Percentiles rank a stretch among this genome's conserved stretches.
Evolutionary conservation across 2,113 vertebrate genomes (phyloP).

Genomic region (Anser cygnoides): DNA sequence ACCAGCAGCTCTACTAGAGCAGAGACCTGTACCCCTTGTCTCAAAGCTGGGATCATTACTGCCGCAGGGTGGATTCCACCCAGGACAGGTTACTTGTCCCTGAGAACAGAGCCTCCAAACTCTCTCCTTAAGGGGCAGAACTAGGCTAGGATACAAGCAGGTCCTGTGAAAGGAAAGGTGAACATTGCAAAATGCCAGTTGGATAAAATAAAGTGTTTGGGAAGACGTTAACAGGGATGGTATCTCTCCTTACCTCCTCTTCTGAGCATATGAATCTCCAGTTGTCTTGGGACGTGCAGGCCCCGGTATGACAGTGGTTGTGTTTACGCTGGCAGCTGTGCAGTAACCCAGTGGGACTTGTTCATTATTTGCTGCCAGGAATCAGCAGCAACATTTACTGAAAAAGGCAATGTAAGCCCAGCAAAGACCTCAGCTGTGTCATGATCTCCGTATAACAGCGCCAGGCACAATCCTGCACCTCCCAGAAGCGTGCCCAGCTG

Average conservation of each 20-base stretch:
- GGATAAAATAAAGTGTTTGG: not conserved
- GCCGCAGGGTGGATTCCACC: not conserved
- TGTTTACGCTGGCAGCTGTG: not conserved
- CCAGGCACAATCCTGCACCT: fast-evolving
- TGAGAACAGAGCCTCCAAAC: not conserved
- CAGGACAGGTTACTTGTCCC: too few relatives aligned
- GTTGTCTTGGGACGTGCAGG: not conserved
- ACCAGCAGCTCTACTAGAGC: not conserved
- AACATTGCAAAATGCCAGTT: not conserved
- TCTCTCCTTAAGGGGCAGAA: not conserved
- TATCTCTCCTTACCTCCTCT: not conserved
- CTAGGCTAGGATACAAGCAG: not conserved
- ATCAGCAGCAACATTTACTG: not conserved
- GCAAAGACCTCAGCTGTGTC: not conserved
- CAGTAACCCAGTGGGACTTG: not conserved
- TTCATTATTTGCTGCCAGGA: not conserved
- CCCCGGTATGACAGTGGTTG: not conserved
- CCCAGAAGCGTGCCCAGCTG: not conserved
- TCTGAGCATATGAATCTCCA: not conserved
- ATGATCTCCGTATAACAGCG: fast-evolving
- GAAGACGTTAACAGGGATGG: not conserved
- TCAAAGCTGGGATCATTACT: not conserved
- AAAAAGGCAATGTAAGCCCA: constrained; percentile 9
- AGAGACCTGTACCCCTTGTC: not conserved
- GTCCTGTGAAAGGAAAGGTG: not conserved